Evolutionary conservation across 1,140 invertebrate genomes (phyloP).

Genomic region (Solenopsis fugax): DNA sequence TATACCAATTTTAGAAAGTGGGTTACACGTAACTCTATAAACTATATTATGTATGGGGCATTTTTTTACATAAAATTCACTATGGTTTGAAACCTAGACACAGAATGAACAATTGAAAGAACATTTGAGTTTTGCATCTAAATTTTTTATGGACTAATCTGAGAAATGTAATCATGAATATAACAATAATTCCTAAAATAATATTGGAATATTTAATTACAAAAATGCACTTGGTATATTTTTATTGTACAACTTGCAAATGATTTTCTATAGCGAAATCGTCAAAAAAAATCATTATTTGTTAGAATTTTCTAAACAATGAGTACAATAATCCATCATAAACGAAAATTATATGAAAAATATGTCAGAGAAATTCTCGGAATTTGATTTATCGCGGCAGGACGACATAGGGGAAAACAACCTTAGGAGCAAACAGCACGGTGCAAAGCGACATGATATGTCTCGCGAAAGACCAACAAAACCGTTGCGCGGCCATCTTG

Average conservation of each 20-base stretch:
- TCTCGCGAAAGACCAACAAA: conserved; percentile 23
- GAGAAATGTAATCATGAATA: not conserved
- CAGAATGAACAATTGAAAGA: not conserved
- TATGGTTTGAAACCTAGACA: not conserved
- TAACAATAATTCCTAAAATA: not conserved
- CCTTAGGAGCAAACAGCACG: not conserved
- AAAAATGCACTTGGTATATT: not conserved
- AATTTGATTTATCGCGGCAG: conserved; percentile 7
- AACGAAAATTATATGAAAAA: not conserved
- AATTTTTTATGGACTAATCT: not conserved
- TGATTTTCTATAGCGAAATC: not conserved
- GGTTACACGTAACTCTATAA: not conserved
- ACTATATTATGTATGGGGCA: not conserved
- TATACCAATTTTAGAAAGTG: conserved; percentile 21
- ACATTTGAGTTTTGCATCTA: not conserved
- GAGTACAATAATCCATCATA: not conserved
- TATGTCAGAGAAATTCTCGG: not conserved
- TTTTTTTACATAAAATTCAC: not conserved
- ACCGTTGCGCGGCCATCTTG: conserved; percentile 72
- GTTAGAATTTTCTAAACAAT: not conserved
- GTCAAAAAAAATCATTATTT: not conserved
- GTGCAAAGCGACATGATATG: conserved; percentile 48
- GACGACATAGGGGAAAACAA: not conserved
- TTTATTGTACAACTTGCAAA: not conserved
- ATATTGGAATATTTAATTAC: not conserved